Conservation (phyloP, 2,113 vertebrate genomes). For the Nothobranchius kuhntae region DNA sequence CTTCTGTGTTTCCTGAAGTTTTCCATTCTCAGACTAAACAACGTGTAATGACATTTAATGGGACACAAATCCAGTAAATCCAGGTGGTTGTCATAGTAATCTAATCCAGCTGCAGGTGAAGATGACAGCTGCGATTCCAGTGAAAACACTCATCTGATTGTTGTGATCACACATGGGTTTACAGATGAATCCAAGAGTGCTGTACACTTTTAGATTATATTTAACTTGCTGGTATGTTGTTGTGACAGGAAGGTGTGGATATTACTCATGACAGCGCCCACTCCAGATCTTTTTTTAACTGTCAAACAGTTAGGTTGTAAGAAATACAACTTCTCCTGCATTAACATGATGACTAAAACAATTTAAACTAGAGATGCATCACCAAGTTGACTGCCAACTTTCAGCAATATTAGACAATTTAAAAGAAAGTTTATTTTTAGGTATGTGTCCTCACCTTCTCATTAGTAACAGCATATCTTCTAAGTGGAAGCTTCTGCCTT, state of each 20-base stretch:
- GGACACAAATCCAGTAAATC: constrained; percentile 1
- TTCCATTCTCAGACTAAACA: not conserved
- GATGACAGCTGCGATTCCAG: not conserved
- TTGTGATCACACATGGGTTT: not conserved
- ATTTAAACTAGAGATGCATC: too few species aligned
- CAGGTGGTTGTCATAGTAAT: constrained; percentile 4
- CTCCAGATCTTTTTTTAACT: not conserved
- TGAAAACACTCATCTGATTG: not conserved
- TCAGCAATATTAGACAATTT: too few species aligned
- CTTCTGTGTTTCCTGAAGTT: constrained; percentile 20
- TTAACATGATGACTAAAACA: too few species aligned
- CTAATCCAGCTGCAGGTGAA: constrained; percentile 11
- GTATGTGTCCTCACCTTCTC: too few species aligned
- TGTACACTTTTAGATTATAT: too few species aligned
- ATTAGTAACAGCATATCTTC: too few species aligned
- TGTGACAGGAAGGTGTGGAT: constrained; percentile 13
- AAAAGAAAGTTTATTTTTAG: too few species aligned
- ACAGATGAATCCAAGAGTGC: not conserved
- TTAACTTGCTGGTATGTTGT: not conserved
- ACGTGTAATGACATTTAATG: not conserved
- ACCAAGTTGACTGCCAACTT: too few species aligned
- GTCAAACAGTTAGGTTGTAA: not conserved
- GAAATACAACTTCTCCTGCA: not conserved
- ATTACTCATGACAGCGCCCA: not conserved
- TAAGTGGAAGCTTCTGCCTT: too few species aligned